A percentile compares a stretch with the other conserved stretches of the same genome.
These are phyloP conservation scores for Acanthoscelides obtectus DNA, from an alignment of 2,888 invertebrate species.

Conservation along the genomic window DNA sequence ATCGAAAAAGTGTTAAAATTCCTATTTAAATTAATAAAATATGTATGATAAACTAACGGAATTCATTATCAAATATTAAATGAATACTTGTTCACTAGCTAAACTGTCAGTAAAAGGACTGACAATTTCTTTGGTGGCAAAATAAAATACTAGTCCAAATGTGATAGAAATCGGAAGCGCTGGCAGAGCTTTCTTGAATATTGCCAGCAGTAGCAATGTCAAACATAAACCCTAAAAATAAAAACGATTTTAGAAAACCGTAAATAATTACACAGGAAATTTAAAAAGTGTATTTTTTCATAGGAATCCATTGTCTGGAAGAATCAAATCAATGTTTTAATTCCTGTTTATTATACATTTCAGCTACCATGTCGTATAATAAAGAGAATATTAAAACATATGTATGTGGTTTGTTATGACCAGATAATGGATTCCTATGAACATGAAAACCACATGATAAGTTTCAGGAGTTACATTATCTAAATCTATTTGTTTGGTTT, in stretches of 20 bases:
- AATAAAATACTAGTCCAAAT: conserved; percentile 97
- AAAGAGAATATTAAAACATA: too few relatives aligned
- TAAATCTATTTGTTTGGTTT: too few relatives aligned
- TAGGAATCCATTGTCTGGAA: too few relatives aligned
- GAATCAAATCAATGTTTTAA: too few relatives aligned
- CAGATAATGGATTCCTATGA: too few relatives aligned
- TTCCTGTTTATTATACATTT: too few relatives aligned
- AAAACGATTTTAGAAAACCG: conserved; percentile 4
- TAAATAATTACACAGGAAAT: conserved; percentile 1
- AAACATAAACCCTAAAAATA: conserved; percentile 82
- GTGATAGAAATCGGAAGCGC: conserved; percentile 98
- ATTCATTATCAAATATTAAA: conserved; percentile 51
- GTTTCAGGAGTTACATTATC: too few relatives aligned
- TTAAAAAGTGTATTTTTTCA: too few relatives aligned
- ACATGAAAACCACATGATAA: too few relatives aligned
- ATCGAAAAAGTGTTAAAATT: background rate
- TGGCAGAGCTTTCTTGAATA: conserved; percentile 95
- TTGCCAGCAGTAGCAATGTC: conserved; percentile 89
- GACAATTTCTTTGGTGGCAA: conserved; percentile 88
- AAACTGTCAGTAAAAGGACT: conserved; percentile 94
- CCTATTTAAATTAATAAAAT: background rate
- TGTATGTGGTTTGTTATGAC: too few relatives aligned
- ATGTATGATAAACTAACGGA: background rate
- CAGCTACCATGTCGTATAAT: too few relatives aligned
- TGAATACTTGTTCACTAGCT: conserved; percentile 89